These are phyloP conservation scores for Nanorana parkeri DNA, from an alignment of 2,113 vertebrate genomes.

Conservation along the genomic window DNA sequence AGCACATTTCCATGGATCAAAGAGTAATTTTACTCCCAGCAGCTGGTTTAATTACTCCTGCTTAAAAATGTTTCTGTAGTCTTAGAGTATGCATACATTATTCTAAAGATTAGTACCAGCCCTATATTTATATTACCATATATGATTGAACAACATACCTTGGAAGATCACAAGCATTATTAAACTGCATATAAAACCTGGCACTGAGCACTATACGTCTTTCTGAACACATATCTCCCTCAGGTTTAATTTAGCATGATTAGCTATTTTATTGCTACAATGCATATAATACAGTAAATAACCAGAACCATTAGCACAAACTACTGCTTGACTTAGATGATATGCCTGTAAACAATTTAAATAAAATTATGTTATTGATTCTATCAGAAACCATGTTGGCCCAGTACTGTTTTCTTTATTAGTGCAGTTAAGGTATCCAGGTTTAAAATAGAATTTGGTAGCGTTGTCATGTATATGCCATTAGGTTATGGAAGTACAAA, in stretches of 20 bases:
- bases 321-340: constrained; percentile 15
- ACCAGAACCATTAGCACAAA: constrained; percentile 9
- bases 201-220: not conserved
- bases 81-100: constrained; percentile 30
- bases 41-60: constrained; percentile 6
- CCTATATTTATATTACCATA: constrained; percentile 11
- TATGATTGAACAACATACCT: constrained; percentile 5
- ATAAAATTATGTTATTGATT: no score
- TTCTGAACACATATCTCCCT: constrained; percentile 4
- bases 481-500: no score
- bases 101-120: constrained; percentile 12
- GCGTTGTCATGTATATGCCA: no score
- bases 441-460: no score
- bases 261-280: constrained; percentile 25
- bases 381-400: no score
- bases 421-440: no score
- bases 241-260: constrained; percentile 21
- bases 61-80: not conserved
- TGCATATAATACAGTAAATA: constrained; percentile 31
- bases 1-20: constrained; percentile 2
- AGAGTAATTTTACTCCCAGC: constrained; percentile 21
- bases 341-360: not conserved
- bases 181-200: constrained; percentile 8
- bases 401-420: no score
- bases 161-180: constrained; percentile 14